phyloP scores from a whole-genome alignment of 2,888 invertebrate species.

The Thelaira solivaga region DNA sequence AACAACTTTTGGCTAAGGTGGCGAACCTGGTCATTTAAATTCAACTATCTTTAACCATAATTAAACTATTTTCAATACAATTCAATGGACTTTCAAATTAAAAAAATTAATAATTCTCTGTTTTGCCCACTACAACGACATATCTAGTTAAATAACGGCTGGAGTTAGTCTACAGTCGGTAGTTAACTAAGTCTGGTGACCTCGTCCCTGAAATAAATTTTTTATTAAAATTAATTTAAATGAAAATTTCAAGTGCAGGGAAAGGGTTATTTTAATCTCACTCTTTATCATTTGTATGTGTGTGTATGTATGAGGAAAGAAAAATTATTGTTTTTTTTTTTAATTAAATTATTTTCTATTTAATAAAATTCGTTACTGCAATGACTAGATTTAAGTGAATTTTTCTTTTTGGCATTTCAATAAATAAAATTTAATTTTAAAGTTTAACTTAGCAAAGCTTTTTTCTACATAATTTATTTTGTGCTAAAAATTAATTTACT shows the following conservation, averaged over 20 bases:
- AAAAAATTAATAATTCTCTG: too few relatives aligned
- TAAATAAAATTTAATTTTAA: not conserved
- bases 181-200: too few relatives aligned
- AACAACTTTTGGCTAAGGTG: too few relatives aligned
- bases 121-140: too few relatives aligned
- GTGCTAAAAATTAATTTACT: conserved; percentile 1
- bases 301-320: conserved; percentile 52
- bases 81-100: too few relatives aligned
- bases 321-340: conserved; percentile 17
- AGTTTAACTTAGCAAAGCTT: not conserved
- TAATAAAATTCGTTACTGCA: conserved; percentile 21
- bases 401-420: too few relatives aligned
- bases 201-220: not conserved
- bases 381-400: conserved; percentile 40
- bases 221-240: conserved; percentile 16
- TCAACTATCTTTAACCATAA: too few relatives aligned
- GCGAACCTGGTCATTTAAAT: too few relatives aligned
- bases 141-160: too few relatives aligned
- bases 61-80: too few relatives aligned
- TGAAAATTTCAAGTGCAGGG: not conserved
- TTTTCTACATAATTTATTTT: not conserved
- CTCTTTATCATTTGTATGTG: conserved; percentile 76
- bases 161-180: too few relatives aligned
- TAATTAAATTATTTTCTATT: not conserved
- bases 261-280: conserved; percentile 72